phyloP scores from a whole-genome alignment of 2,888 invertebrate genomes.

The Patella pellucida region DNA sequence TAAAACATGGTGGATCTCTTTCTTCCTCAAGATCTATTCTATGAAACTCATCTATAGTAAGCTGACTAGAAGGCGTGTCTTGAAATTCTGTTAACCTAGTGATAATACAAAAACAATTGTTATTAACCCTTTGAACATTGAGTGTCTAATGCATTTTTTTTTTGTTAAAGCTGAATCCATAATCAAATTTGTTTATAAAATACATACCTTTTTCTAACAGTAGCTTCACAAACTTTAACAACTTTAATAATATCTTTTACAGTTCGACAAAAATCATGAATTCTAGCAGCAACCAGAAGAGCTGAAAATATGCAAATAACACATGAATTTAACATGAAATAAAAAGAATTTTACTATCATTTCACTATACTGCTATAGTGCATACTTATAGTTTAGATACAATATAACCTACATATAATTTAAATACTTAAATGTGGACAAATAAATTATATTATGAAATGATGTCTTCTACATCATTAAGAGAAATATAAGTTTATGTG shows the following conservation, averaged over 20 bases:
- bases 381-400: no score
- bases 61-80: slow-evolving; percentile 93
- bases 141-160: neutral
- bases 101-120: neutral
- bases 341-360: no score
- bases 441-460: no score
- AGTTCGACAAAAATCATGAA: slow-evolving; percentile 91
- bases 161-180: neutral
- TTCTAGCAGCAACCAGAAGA: slow-evolving; percentile 90
- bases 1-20: slow-evolving; percentile 95
- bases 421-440: no score
- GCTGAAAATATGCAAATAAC: slow-evolving; percentile 75
- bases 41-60: slow-evolving; percentile 97
- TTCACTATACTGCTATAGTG: no score
- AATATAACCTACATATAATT: no score
- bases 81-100: slow-evolving; percentile 88
- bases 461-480: no score
- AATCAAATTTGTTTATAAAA: neutral
- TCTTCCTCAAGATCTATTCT: slow-evolving; percentile 95
- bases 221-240: slow-evolving; percentile 95
- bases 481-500: no score
- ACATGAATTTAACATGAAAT: no score
- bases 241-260: slow-evolving; percentile 91
- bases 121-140: neutral
- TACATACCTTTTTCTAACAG: slow-evolving; percentile 84